A percentile compares a stretch with the other conserved stretches of the same genome.
phyloP scores from a whole-genome alignment of 1,140 invertebrate species.

The Drosophila gunungcola region DNA sequence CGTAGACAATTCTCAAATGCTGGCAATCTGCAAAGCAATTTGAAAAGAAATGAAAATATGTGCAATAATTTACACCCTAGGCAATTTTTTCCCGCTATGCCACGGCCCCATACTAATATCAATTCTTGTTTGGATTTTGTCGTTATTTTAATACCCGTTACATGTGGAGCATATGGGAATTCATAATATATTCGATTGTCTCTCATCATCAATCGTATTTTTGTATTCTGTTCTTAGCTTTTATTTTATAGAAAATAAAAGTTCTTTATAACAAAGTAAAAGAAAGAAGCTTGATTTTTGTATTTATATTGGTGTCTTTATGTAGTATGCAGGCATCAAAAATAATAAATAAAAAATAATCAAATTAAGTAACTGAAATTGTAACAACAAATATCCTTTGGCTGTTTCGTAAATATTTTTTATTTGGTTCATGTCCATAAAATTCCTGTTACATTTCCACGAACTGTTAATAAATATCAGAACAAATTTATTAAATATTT shows the following conservation, averaged over 20 bases:
- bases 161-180: background rate
- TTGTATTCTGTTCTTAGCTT: background rate
- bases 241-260: background rate
- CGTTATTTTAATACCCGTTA: slow-evolving; percentile 17
- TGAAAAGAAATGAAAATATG: slow-evolving; percentile 80
- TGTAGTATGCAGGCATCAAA: too few species aligned
- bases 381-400: too few species aligned
- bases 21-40: slow-evolving; percentile 80
- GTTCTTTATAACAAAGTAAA: too few species aligned
- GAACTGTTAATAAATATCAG: background rate
- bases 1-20: slow-evolving; percentile 77
- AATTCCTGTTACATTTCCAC: background rate
- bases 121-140: slow-evolving; percentile 27
- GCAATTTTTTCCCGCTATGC: slow-evolving; percentile 49
- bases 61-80: slow-evolving; percentile 82
- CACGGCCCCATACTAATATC: slow-evolving; percentile 9
- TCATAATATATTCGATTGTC: background rate
- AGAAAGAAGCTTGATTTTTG: too few species aligned
- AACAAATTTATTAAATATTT: background rate
- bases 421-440: too few species aligned
- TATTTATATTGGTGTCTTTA: too few species aligned
- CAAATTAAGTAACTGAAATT: too few species aligned
- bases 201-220: too few species aligned
- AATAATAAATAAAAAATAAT: too few species aligned
- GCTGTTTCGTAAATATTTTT: too few species aligned